These are phyloP conservation scores for Schlechtendalia chinensis DNA, from an alignment of 1,140 invertebrate genomes.

Conservation along the genomic window DNA sequence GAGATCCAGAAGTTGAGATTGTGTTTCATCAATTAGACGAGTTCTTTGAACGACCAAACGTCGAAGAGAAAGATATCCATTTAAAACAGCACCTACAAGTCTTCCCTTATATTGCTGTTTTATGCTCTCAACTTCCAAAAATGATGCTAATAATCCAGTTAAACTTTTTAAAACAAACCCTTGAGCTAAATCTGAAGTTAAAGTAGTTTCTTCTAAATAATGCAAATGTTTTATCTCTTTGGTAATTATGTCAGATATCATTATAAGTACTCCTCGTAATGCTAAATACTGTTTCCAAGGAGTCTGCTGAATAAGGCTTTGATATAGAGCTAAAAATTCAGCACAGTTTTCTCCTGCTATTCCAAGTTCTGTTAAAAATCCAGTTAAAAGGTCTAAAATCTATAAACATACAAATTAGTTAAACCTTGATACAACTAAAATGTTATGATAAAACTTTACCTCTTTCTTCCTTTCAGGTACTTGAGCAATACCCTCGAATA, in stretches of 20 bases:
- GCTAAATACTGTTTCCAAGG: constrained; percentile 94
- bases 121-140: constrained; percentile 77
- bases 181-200: constrained; percentile 91
- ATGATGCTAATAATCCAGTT: constrained; percentile 81
- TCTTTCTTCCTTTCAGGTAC: constrained; percentile 70
- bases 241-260: constrained; percentile 82
- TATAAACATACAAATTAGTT: constrained; percentile 53
- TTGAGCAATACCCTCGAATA: constrained; percentile 80
- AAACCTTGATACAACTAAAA: neutral
- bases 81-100: constrained; percentile 83
- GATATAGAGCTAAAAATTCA: constrained; percentile 87
- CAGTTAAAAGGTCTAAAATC: constrained; percentile 82
- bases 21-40: constrained; percentile 91
- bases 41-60: constrained; percentile 92
- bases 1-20: constrained; percentile 90
- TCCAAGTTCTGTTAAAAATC: constrained; percentile 81
- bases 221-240: constrained; percentile 84
- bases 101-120: constrained; percentile 86
- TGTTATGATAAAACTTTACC: constrained; percentile 54
- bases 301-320: constrained; percentile 75
- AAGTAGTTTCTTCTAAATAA: constrained; percentile 81
- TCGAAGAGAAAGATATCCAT: constrained; percentile 88
- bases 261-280: constrained; percentile 77
- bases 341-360: constrained; percentile 83
- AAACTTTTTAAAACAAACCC: constrained; percentile 85